Conservation (phyloP, 1,140 invertebrate genomes). For the Macrostomum lignano region DNA sequence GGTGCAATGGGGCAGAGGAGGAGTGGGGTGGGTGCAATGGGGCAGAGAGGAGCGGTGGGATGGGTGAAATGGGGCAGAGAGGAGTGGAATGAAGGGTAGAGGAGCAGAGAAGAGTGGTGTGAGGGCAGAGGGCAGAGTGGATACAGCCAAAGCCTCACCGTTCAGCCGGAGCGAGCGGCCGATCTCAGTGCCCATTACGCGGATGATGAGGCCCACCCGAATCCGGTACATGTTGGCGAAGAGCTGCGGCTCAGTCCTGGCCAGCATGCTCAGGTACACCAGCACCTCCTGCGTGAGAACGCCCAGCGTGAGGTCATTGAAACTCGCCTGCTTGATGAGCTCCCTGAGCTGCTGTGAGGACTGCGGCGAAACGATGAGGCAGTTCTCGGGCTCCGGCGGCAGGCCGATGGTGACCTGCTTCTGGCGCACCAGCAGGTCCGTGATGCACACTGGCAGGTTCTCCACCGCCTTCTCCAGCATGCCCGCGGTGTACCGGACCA, state of each 20-base stretch:
- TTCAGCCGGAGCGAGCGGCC: slow-evolving; percentile 60
- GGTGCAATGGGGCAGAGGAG: too few species aligned
- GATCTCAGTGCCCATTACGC: slow-evolving; percentile 88
- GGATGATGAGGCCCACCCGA: slow-evolving; percentile 79
- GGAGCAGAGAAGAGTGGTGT: too few species aligned
- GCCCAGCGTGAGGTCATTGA: slow-evolving; percentile 84
- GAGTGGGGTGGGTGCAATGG: too few species aligned
- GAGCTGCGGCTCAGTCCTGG: slow-evolving; percentile 76
- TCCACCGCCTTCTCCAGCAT: slow-evolving; percentile 80
- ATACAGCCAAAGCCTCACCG: too few species aligned
- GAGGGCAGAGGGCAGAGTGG: too few species aligned
- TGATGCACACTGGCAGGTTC: slow-evolving; percentile 49
- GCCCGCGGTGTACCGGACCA: slow-evolving; percentile 73
- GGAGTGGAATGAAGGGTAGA: too few species aligned
- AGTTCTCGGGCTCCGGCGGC: slow-evolving; percentile 42
- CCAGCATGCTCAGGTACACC: slow-evolving; percentile 91
- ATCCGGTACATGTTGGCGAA: slow-evolving; percentile 86
- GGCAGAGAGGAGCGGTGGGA: too few species aligned
- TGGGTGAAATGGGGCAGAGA: too few species aligned
- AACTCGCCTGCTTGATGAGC: slow-evolving; percentile 71
- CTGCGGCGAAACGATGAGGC: slow-evolving; percentile 61
- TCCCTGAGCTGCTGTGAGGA: slow-evolving; percentile 66
- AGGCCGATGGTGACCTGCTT: slow-evolving; percentile 51
- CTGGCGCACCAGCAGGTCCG: slow-evolving; percentile 75
- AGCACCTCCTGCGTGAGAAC: slow-evolving; percentile 86